Evolutionary conservation across 2,797 vertebrate genomes (phyloP).

Genomic region (Sparus aurata): DNA sequence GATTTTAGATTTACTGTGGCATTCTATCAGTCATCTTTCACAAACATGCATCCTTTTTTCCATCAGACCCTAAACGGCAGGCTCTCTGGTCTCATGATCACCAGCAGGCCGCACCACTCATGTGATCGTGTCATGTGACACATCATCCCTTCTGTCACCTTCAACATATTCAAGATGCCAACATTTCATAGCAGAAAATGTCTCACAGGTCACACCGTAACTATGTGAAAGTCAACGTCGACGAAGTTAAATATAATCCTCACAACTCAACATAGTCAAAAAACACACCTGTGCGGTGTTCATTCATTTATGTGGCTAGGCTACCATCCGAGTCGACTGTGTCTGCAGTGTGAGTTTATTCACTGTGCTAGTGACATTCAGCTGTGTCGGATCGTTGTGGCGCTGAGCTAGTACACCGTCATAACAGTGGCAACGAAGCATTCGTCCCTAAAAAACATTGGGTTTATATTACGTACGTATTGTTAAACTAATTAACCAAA

Average conservation of each 20-base stretch:
- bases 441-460: fast-evolving
- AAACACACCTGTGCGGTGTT: neutral
- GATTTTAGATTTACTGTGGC: neutral
- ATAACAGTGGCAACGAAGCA: neutral
- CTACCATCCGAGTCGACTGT: constrained; percentile 34
- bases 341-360: constrained; percentile 12
- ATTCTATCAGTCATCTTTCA: neutral
- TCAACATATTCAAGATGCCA: neutral
- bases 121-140: constrained; percentile 82
- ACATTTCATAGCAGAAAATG: neutral
- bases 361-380: neutral
- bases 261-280: neutral
- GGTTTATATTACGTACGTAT: fast-evolving
- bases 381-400: too few species aligned
- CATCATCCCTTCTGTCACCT: constrained; percentile 64
- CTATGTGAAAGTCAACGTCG: fast-evolving
- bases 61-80: neutral
- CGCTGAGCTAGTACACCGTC: too few species aligned
- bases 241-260: fast-evolving
- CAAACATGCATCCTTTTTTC: neutral
- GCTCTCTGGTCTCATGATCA: neutral
- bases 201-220: fast-evolving
- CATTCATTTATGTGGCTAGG: constrained; percentile 2
- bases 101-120: constrained; percentile 39
- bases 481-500: fast-evolving